Conservation (phyloP, 2,888 invertebrate genomes). For the Drosophila parthenogenetica region DNA sequence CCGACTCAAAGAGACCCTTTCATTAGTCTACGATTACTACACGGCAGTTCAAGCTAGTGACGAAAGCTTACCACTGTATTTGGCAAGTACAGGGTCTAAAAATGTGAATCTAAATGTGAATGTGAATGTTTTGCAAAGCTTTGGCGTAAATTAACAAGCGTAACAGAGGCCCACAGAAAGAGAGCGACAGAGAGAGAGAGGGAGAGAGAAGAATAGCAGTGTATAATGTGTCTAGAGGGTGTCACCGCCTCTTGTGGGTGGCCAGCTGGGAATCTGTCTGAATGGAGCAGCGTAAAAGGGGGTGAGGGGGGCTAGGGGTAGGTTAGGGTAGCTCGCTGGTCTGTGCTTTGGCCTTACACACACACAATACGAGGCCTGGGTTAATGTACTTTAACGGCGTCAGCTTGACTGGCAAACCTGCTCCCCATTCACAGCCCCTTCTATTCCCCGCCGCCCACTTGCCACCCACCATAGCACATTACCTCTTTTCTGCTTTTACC, state of each 20-base stretch:
- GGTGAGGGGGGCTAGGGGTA: not conserved
- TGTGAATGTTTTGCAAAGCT: conserved; percentile 58
- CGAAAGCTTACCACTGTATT: not conserved
- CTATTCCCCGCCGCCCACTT: not conserved
- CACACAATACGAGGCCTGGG: conserved; percentile 52
- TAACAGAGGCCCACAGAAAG: conserved; percentile 49
- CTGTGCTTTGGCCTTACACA: conserved; percentile 27
- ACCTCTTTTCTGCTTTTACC: not conserved
- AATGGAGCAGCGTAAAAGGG: conserved; percentile 2
- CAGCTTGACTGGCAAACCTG: conserved; percentile 63
- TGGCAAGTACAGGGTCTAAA: not conserved
- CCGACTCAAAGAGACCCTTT: not conserved
- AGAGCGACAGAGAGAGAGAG: conserved; percentile 9
- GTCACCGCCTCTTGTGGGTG: conserved; percentile 66
- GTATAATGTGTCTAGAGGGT: conserved; percentile 65
- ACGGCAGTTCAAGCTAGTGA: too few species aligned
- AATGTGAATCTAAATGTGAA: conserved; percentile 23
- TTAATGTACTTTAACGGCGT: conserved; percentile 75
- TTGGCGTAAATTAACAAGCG: conserved; percentile 73
- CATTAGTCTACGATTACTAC: too few species aligned
- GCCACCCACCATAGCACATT: not conserved
- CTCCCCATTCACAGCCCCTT: conserved; percentile 9
- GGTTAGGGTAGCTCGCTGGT: not conserved
- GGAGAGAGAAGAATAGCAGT: conserved; percentile 11
- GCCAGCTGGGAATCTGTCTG: conserved; percentile 41